A percentile compares a stretch with the other conserved stretches of the same genome.
Evolutionary conservation across 2,797 vertebrate genomes (phyloP).

Genomic region (Pangasius macronema): DNA sequence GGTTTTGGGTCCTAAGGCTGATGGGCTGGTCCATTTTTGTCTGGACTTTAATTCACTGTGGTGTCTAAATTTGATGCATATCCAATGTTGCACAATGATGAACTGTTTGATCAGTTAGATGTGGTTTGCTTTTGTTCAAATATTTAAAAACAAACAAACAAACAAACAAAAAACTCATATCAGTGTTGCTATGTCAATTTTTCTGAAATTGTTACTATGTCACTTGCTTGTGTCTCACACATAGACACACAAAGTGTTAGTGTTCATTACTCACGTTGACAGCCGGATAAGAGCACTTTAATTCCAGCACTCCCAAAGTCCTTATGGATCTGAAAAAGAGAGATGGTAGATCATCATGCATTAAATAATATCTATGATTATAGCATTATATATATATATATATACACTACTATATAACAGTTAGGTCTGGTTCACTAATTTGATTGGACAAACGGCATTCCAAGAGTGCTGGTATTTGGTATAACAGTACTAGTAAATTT

Average conservation of each 20-base stretch:
- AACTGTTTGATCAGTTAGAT: too few relatives aligned
- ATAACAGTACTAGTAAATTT: too few relatives aligned
- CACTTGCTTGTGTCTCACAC: not conserved
- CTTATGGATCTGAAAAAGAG: slow-evolving; percentile 79
- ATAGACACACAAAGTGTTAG: not conserved
- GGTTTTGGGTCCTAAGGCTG: not conserved
- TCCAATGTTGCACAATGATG: too few relatives aligned
- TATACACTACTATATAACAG: not conserved
- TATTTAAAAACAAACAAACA: not conserved
- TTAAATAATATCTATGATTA: not conserved
- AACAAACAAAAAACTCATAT: too few relatives aligned
- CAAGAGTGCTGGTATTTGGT: too few relatives aligned
- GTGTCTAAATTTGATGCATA: not conserved
- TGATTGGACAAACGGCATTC: too few relatives aligned
- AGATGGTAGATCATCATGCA: not conserved
- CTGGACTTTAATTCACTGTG: not conserved
- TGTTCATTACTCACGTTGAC: slow-evolving; percentile 77
- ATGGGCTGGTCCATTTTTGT: not conserved
- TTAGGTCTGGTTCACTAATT: too few relatives aligned
- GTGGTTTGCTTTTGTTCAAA: not conserved
- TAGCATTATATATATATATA: not conserved
- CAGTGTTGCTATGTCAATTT: not conserved
- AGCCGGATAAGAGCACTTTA: slow-evolving; percentile 81
- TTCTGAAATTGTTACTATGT: not conserved
- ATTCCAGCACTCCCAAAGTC: slow-evolving; percentile 87